Percentiles rank a stretch among this genome's conserved stretches.
phyloP scores from a whole-genome alignment of 2,888 invertebrate species.

The Drosophila mettleri region DNA sequence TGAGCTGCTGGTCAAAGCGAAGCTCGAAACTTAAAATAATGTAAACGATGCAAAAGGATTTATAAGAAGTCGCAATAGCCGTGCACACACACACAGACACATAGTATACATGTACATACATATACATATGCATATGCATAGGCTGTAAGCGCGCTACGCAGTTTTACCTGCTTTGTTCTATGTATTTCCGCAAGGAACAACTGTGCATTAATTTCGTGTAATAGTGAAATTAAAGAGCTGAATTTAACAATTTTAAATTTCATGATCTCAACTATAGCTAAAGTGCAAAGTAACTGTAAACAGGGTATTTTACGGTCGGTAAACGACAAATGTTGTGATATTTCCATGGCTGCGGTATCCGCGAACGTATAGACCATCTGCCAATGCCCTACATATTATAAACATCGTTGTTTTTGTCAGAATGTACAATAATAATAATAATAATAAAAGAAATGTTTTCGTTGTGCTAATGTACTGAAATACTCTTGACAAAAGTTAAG shows the following conservation, averaged over 20 bases:
- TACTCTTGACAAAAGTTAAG: constrained; percentile 1
- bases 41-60: neutral
- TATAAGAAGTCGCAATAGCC: constrained; percentile 1
- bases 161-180: constrained; percentile 47
- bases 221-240: neutral
- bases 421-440: constrained; percentile 31
- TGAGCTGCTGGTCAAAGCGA: neutral
- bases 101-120: too few relatives aligned
- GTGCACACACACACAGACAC: neutral
- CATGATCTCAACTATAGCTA: neutral
- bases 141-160: constrained; percentile 37
- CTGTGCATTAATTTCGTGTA: neutral
- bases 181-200: constrained; percentile 1
- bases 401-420: constrained; percentile 36
- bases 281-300: neutral
- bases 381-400: constrained; percentile 42
- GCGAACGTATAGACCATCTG: constrained; percentile 24
- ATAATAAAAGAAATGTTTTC: neutral
- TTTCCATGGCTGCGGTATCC: constrained; percentile 27
- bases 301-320: constrained; percentile 8
- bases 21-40: constrained; percentile 7
- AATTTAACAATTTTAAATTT: neutral
- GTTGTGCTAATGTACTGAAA: constrained; percentile 2
- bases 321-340: neutral
- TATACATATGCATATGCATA: constrained; percentile 2